Evolutionary conservation across 2,888 invertebrate species (phyloP), one percentile per base, ranked within the genome.

Genomic region (Sesamia inferens): DNA sequence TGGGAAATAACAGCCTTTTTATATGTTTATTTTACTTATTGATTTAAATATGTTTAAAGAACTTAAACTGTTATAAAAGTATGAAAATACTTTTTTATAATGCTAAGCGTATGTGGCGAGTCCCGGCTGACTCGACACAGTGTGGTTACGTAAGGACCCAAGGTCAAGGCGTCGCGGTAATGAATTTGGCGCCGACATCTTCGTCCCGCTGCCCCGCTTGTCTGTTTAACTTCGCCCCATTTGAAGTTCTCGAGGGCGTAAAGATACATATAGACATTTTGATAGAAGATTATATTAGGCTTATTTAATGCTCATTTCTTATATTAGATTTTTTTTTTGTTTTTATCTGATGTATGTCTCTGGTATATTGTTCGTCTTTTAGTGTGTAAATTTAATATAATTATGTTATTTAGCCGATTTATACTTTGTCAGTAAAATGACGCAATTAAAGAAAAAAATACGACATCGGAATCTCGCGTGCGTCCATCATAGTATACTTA

Each of bases 91-190:
- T 11, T 65, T 10, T 55, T n/a, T 4, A n/a, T 10, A n/a, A 65
- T 14, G 24, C 51, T n/a, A 8, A 10, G 6, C 14, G 24, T 69
- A 11, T n/a, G 42, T 69, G 11, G 14, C 51, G 44, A 31, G 19
- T 44, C 13, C 24, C 22, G 48, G 16, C 47, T 51, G 24, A 4
- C 55, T 47, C 42, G 24, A 16, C 44, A 55, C 65, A 57, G 65
- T 39, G 47, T n/a, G 22, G 62, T 81, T 81, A 73, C 82, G 73
- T 77, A 73, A 81, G 16, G 16, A 22, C 19, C 22, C 69, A 73
- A 76, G 80, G 80, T 77, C 80, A 81, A 81, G 82, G 78, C 63
- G 31, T 51, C 47, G 39, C 58, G 64, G 70, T 81, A 81, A 81
- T 76, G 68, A 80, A 81, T 76, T 67, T 69, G 76, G 71, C 58